A percentile compares a stretch with the other conserved stretches of the same genome.
Evolutionary conservation across 2,888 invertebrate genomes (phyloP).

Genomic region (Aethes cnicana): DNA sequence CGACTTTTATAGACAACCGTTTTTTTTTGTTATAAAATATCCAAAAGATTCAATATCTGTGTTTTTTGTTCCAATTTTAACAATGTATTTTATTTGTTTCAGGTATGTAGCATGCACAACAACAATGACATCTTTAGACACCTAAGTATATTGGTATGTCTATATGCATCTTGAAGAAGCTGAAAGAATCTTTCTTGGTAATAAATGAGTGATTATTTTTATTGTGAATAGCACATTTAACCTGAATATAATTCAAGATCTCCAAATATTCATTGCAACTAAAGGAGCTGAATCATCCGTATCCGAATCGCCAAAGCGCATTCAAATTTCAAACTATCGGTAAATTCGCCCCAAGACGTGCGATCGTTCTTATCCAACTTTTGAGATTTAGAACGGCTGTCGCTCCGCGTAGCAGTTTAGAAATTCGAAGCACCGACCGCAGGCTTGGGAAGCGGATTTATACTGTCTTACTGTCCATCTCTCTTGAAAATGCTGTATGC

Average conservation of each 20-base stretch:
- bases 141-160: neutral
- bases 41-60: neutral
- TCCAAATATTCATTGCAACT: too few species aligned
- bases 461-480: too few species aligned
- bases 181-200: too few species aligned
- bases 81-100: conserved; percentile 32
- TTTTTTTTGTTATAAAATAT: too few species aligned
- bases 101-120: conserved; percentile 33
- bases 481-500: too few species aligned
- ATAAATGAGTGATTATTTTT: too few species aligned
- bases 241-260: too few species aligned
- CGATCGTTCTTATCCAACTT: conserved; percentile 5
- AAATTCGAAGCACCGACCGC: neutral
- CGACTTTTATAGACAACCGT: too few species aligned
- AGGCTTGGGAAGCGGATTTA: neutral
- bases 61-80: neutral
- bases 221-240: too few species aligned
- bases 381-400: conserved; percentile 5
- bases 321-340: neutral
- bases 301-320: neutral
- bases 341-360: neutral
- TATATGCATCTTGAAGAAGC: too few species aligned
- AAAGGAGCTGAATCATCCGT: neutral
- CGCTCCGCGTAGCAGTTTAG: conserved; percentile 1
- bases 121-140: neutral